Conservation (phyloP, 2,888 invertebrate genomes). For the Empis livida region DNA sequence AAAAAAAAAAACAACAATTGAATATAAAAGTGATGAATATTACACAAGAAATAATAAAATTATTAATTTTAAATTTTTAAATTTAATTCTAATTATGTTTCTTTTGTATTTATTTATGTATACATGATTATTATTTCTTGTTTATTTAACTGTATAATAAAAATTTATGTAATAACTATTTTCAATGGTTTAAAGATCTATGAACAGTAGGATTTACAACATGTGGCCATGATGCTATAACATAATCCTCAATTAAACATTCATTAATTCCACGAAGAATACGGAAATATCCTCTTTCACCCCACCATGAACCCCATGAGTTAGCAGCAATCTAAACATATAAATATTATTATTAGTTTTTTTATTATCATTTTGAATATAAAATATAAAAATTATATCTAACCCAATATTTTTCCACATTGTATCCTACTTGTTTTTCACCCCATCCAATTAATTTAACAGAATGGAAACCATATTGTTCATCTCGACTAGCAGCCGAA, state of each 20-base stretch:
- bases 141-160: too few relatives aligned
- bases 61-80: too few relatives aligned
- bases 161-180: too few relatives aligned
- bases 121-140: too few relatives aligned
- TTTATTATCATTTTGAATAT: not conserved
- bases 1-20: too few relatives aligned
- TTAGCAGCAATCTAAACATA: conserved; percentile 82
- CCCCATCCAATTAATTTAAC: conserved; percentile 91
- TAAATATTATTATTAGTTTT: conserved; percentile 11
- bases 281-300: conserved; percentile 81
- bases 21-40: too few relatives aligned
- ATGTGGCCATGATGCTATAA: conserved; percentile 59
- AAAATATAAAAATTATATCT: conserved; percentile 20
- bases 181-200: too few relatives aligned
- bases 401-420: conserved; percentile 75
- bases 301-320: conserved; percentile 89
- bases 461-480: conserved; percentile 67
- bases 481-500: conserved; percentile 41
- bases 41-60: too few relatives aligned
- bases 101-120: too few relatives aligned
- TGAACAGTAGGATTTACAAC: conserved; percentile 13
- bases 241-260: conserved; percentile 80
- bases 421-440: conserved; percentile 45
- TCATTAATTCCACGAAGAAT: conserved; percentile 76
- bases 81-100: too few relatives aligned